Evolutionary conservation across 2,888 invertebrate genomes (phyloP).

Genomic region (Galeopsomyia nigrocyanea): DNA sequence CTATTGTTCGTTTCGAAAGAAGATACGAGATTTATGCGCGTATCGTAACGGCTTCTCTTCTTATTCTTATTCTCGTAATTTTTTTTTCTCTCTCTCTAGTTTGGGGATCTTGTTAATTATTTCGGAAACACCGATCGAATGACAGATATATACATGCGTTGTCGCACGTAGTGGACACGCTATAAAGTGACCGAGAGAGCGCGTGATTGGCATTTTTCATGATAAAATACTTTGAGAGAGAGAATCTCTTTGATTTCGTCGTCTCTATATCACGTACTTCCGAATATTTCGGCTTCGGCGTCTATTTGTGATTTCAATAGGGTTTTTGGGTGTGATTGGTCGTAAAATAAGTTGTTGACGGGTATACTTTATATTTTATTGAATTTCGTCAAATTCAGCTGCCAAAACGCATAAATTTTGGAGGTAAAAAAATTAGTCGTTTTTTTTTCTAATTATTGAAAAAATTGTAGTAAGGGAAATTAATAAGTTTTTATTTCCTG

Average conservation of each 20-base stretch:
- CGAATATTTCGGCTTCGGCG: neutral
- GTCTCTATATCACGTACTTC: neutral
- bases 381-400: too few species aligned
- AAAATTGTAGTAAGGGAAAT: too few species aligned
- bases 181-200: slow-evolving; percentile 3
- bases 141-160: neutral
- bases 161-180: slow-evolving; percentile 14
- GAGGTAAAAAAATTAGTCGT: too few species aligned
- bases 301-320: neutral
- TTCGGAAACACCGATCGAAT: neutral
- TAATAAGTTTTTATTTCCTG: too few species aligned
- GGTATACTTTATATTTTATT: too few species aligned
- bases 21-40: slow-evolving; percentile 34
- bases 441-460: too few species aligned
- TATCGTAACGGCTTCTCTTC: neutral
- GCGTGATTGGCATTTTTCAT: slow-evolving; percentile 27
- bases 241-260: too few species aligned
- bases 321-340: neutral
- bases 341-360: neutral
- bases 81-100: neutral
- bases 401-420: too few species aligned
- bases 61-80: neutral
- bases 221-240: neutral
- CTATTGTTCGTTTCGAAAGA: slow-evolving; percentile 26
- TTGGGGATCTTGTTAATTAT: slow-evolving; percentile 1